Conservation (phyloP, 2,113 vertebrate species). For the Anas platyrhynchos region DNA sequence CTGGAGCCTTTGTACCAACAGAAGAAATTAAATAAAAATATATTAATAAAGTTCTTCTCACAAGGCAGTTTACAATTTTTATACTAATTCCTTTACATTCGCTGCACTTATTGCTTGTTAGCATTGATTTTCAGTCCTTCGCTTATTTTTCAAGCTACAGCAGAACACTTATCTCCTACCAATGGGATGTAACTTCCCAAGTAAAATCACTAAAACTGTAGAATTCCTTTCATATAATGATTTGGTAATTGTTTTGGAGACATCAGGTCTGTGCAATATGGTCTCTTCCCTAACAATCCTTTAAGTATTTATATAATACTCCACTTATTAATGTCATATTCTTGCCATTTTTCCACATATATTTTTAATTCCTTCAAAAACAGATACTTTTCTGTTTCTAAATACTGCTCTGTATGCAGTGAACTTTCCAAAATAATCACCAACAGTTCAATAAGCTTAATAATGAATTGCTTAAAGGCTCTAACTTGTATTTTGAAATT, state of each 20-base stretch:
- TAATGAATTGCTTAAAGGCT: neutral
- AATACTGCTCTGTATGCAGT: neutral
- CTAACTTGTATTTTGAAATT: neutral
- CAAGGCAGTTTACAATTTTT: neutral
- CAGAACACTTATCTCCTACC: neutral
- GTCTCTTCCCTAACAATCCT: neutral
- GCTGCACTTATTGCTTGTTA: neutral
- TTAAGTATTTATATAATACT: neutral
- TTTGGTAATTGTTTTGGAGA: neutral
- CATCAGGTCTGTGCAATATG: neutral
- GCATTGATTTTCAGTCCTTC: neutral
- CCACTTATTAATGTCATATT: neutral
- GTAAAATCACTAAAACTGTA: neutral
- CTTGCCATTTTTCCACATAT: neutral
- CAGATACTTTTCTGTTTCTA: neutral
- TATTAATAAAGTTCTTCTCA: neutral
- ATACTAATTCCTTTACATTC: neutral
- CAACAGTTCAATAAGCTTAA: neutral
- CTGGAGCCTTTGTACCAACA: neutral
- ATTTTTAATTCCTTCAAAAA: conserved; percentile 6
- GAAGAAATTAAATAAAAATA: neutral
- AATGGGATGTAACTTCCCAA: neutral
- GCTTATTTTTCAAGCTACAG: neutral
- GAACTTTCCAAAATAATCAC: neutral
- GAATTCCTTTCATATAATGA: neutral